A percentile compares a stretch with the other conserved stretches of the same genome.
Conservation (phyloP, 2,888 invertebrate genomes). For the Erannis defoliaria region DNA sequence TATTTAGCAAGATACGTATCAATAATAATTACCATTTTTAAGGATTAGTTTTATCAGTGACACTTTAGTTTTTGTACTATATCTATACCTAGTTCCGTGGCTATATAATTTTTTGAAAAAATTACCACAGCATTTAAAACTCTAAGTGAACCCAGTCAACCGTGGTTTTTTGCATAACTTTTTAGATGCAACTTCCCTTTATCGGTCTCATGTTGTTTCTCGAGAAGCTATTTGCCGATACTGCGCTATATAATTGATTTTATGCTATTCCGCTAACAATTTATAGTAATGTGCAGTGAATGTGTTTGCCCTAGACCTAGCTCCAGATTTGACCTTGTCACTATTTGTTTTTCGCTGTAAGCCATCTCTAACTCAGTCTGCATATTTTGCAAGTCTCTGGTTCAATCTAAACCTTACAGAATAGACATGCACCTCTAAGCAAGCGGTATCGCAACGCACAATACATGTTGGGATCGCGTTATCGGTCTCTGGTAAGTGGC, state of each 20-base stretch:
- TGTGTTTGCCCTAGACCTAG: no score
- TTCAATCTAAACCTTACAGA: slow-evolving; percentile 41
- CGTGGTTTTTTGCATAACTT: no score
- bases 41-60: neutral
- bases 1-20: neutral
- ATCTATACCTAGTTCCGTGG: no score
- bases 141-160: no score
- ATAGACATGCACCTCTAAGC: slow-evolving; percentile 68
- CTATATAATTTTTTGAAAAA: no score
- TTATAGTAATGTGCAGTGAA: neutral
- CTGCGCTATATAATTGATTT: no score
- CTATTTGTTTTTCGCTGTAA: neutral
- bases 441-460: slow-evolving; percentile 70
- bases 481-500: slow-evolving; percentile 76
- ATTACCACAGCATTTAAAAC: no score
- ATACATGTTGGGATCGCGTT: slow-evolving; percentile 80
- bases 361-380: neutral
- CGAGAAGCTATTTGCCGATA: no score
- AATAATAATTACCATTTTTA: neutral
- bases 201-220: no score
- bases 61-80: no score
- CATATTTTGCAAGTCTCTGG: neutral
- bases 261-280: no score
- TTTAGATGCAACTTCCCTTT: no score
- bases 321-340: neutral